These are phyloP conservation scores for Callocephalon fimbriatum DNA, from an alignment of 2,113 vertebrate genomes.

Conservation along the genomic window DNA sequence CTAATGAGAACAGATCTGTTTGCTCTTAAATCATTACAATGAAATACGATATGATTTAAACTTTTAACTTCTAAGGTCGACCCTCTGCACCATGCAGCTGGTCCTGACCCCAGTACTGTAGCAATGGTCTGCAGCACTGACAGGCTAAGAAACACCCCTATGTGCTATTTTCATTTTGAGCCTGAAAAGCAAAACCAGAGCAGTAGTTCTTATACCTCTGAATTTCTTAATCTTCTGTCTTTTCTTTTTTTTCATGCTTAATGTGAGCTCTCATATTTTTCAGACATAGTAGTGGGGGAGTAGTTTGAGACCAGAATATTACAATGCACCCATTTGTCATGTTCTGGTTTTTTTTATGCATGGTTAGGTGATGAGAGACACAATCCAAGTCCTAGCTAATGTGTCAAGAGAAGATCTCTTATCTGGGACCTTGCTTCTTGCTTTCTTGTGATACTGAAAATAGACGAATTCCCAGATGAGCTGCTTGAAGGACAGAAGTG, in stretches of 20 bases:
- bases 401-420: background rate
- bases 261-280: background rate
- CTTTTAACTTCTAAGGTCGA: constrained; percentile 2
- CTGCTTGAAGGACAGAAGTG: background rate
- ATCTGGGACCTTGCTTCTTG: background rate
- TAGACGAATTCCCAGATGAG: background rate
- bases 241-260: background rate
- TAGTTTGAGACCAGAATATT: background rate
- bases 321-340: background rate
- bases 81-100: background rate
- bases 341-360: background rate
- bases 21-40: constrained; percentile 31
- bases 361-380: background rate
- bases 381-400: background rate
- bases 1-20: constrained; percentile 37
- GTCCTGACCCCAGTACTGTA: background rate
- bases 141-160: background rate
- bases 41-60: constrained; percentile 34
- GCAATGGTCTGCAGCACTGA: background rate
- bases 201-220: background rate
- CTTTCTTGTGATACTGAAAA: background rate
- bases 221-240: background rate
- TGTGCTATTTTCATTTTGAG: background rate
- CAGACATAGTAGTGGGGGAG: background rate
- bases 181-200: background rate